Evolutionary conservation across 64 coral and sea anemone genomes (phyloP).

Genomic region (Astreopora myriophthalma): DNA sequence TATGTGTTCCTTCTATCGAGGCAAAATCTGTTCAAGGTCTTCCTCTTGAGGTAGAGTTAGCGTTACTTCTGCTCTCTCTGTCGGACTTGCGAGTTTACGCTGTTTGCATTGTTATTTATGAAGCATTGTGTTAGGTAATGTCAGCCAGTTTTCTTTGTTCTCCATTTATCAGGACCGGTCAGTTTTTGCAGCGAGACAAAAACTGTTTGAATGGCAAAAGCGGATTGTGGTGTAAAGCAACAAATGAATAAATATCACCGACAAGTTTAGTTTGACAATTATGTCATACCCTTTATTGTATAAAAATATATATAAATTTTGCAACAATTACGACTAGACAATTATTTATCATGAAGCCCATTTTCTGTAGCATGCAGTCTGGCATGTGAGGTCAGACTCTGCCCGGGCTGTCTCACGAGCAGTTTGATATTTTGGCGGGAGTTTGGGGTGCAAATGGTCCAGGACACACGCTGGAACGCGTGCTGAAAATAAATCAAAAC

Average conservation of each 20-base stretch:
- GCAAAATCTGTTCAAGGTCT: no score
- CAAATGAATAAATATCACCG: background rate
- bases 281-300: no score
- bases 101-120: background rate
- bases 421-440: background rate
- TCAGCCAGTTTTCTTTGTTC: conserved; percentile 2
- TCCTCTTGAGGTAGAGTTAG: background rate
- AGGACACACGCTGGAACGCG: background rate
- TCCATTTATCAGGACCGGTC: background rate
- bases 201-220: background rate
- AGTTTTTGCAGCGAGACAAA: background rate
- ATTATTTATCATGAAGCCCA: background rate
- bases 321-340: background rate
- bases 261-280: no score
- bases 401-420: background rate
- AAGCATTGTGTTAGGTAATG: background rate
- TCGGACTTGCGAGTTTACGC: background rate
- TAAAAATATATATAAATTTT: no score
- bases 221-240: background rate
- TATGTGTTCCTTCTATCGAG: no score
- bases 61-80: background rate
- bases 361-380: background rate
- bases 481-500: background rate
- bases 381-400: background rate
- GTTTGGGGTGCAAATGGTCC: background rate